phyloP scores from a whole-genome alignment of 2,113 vertebrate genomes.

The Zeus faber region DNA sequence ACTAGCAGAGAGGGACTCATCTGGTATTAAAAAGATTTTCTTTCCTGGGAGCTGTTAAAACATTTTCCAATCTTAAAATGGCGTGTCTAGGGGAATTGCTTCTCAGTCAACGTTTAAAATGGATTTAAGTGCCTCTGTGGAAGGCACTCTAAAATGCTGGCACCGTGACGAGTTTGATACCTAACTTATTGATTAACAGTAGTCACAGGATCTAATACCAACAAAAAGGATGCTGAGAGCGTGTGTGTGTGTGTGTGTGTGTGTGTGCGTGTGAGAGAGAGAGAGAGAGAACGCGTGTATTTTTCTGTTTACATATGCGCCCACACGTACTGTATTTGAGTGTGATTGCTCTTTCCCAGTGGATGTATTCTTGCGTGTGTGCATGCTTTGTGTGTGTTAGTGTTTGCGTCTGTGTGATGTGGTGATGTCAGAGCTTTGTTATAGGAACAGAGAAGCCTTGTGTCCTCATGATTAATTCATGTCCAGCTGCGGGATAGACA shows the following conservation, averaged over 20 bases:
- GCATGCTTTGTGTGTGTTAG: constrained; percentile 14
- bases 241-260: constrained; percentile 4
- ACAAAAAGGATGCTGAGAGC: constrained; percentile 19
- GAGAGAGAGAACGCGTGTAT: neutral
- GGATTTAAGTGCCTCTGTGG: constrained; percentile 43
- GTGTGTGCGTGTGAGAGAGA: constrained; percentile 8
- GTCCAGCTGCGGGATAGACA: constrained; percentile 78
- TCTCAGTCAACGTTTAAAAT: too few species aligned
- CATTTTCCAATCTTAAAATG: neutral
- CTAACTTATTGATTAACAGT: constrained; percentile 59
- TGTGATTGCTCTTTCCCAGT: neutral
- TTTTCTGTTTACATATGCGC: constrained; percentile 17
- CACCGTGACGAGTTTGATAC: constrained; percentile 37
- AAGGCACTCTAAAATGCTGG: constrained; percentile 23
- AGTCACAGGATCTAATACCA: constrained; percentile 27
- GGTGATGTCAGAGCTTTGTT: constrained; percentile 79
- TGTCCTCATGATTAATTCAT: constrained; percentile 80
- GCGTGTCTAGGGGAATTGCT: neutral
- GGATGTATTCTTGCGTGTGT: constrained; percentile 7
- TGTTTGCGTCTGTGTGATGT: constrained; percentile 49
- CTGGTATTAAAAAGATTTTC: neutral
- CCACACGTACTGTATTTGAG: constrained; percentile 19
- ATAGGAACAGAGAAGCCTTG: constrained; percentile 76
- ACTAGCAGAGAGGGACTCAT: neutral
- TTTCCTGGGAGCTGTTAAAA: neutral